Base-by-base conservation (phyloP, 2,113 vertebrate genomes). In the Ursus arctos region DNA sequence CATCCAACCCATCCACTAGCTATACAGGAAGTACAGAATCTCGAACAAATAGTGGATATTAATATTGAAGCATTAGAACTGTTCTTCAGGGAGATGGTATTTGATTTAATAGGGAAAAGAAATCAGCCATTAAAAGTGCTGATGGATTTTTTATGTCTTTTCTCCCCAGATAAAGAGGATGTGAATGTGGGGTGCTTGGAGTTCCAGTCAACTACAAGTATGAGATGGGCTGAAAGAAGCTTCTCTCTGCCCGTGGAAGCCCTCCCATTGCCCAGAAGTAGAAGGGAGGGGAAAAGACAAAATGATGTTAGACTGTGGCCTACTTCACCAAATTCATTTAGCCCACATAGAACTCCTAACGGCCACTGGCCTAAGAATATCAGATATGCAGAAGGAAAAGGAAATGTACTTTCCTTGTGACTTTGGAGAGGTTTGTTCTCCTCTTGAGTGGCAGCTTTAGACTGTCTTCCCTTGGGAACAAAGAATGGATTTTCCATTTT, bases 91-190 rank as follows among this genome's bases (percentile, higher is more conserved):
- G 57, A 91, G n/a, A 71, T 40, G 43, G 18, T 63, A 19, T 83
- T 89, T 67, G 49, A 94, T 81, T 97, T 95, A 72, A 81, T 13
- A 61, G 61, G 21, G 16, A 74, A 97, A 94, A 94, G 47, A 92
- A 72, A 36, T n/a, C 67, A 76, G 10, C 63, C 57, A 92, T 90
- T 96, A 47, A 92, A 94, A 80, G 40, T 88, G 36, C 43, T 91
- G 36, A 71, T 89, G 40, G 40, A 72, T 86, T 91, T 51, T 95
- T 71, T 18, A 16, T 57, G 19, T 92, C 61, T 93, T 59, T 89
- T 94, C 69, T 97, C 7, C 12, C 22, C n/a, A 81, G 65, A 85
- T n/a, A 92, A 91, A 13, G 10, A 57, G 11, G 92, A 61, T 53
- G n/a, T 36, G 31, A 63, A 82, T 93, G 71, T 88, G 33, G 57